Evolutionary conservation across 1,140 invertebrate genomes (phyloP).

Genomic region (Ruditapes philippinarum): DNA sequence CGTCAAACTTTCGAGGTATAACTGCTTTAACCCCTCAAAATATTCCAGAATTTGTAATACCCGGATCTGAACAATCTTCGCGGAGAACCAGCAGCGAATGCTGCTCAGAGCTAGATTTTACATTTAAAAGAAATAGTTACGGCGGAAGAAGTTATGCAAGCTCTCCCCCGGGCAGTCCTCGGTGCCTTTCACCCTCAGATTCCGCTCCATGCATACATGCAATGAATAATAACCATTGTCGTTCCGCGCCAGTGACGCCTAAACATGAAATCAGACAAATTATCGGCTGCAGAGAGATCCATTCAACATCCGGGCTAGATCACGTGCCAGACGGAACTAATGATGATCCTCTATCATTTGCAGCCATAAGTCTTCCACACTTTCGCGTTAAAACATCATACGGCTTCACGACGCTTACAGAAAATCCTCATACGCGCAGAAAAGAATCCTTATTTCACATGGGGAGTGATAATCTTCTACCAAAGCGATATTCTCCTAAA

Average conservation of each 20-base stretch:
- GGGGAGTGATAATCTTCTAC: conserved; percentile 50
- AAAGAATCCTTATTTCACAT: conserved; percentile 79
- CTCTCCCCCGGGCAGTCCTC: conserved; percentile 35
- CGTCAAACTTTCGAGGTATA: conserved; percentile 7
- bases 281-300: conserved; percentile 1
- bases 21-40: conserved; percentile 77
- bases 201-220: conserved; percentile 40
- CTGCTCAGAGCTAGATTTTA: conserved; percentile 66
- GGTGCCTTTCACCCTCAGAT: conserved; percentile 9
- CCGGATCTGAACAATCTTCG: conserved; percentile 80
- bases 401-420: conserved; percentile 78
- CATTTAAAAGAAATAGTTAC: conserved; percentile 45
- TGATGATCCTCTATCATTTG: conserved; percentile 75
- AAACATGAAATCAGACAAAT: conserved; percentile 74
- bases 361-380: conserved; percentile 77
- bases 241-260: conserved; percentile 80
- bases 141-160: conserved; percentile 34
- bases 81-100: conserved; percentile 77
- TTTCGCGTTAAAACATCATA: conserved; percentile 75
- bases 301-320: conserved; percentile 63
- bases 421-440: conserved; percentile 78
- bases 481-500: conserved; percentile 1
- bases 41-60: conserved; percentile 84
- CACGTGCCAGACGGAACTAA: conserved; percentile 68
- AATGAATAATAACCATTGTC: background rate